Evolutionary conservation across 2,113 vertebrate genomes (phyloP).

Genomic region (Calyptommatus sinebrachiatus): DNA sequence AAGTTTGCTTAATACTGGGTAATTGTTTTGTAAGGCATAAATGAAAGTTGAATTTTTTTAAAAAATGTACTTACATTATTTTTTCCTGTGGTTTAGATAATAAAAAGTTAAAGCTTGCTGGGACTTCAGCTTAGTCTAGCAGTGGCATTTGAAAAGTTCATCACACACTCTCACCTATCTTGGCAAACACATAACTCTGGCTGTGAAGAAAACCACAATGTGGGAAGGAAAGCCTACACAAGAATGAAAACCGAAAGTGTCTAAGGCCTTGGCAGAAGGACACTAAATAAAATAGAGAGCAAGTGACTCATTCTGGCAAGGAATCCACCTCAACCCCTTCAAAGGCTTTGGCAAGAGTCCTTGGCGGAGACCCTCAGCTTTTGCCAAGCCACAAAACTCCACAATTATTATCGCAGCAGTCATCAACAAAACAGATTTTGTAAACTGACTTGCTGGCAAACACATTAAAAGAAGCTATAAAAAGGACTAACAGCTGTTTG

Average conservation of each 20-base stretch:
- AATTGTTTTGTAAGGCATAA: constrained; percentile 39
- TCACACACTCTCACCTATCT: constrained; percentile 79
- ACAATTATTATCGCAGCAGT: constrained; percentile 83
- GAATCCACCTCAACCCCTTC: constrained; percentile 83
- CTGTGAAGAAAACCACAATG: constrained; percentile 86
- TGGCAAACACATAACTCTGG: constrained; percentile 78
- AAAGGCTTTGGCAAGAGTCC: constrained; percentile 85
- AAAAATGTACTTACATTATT: constrained; percentile 64
- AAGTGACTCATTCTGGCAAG: constrained; percentile 86
- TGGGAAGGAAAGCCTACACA: constrained; percentile 82
- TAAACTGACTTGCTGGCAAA: constrained; percentile 86
- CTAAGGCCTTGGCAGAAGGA: constrained; percentile 86
- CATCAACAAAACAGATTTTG: constrained; percentile 86
- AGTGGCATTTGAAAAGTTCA: constrained; percentile 63
- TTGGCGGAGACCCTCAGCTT: constrained; percentile 81
- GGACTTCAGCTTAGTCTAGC: constrained; percentile 54
- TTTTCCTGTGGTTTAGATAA: constrained; percentile 54
- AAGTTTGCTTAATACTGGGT: constrained; percentile 58
- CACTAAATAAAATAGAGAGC: constrained; percentile 83
- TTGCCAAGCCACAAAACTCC: constrained; percentile 88
- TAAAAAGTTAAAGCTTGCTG: constrained; percentile 52
- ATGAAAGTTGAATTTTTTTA: constrained; percentile 18
- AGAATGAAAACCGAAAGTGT: constrained; percentile 89
- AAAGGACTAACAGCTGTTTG: constrained; percentile 83
- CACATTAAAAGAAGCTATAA: constrained; percentile 84